A percentile compares a stretch with the other conserved stretches of the same genome.
Evolutionary conservation across 2,113 vertebrate genomes (phyloP).

Genomic region (Addax nasomaculatus): DNA sequence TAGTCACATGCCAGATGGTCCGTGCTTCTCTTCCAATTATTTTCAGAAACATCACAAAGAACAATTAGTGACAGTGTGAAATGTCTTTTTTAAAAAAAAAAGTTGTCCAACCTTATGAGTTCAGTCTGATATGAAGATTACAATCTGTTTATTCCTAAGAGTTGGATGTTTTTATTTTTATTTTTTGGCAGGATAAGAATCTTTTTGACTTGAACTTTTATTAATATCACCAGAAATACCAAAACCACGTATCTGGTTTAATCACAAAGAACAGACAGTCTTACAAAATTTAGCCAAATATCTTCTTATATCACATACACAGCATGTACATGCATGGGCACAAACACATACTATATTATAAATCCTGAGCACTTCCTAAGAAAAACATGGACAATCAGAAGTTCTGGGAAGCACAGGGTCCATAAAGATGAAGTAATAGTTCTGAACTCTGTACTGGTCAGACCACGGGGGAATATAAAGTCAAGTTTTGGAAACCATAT

Average conservation of each 20-base stretch:
- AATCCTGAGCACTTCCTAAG: background rate
- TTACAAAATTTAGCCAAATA: background rate
- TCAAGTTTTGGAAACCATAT: background rate
- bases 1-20: constrained; percentile 27
- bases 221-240: background rate
- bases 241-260: background rate
- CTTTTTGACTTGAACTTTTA: background rate
- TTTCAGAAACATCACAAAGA: constrained; percentile 54
- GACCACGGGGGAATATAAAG: background rate
- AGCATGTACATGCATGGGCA: background rate
- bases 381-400: background rate
- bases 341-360: background rate
- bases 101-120: background rate
- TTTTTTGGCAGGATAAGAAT: background rate
- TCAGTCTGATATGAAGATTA: background rate
- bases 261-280: background rate
- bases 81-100: background rate
- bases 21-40: constrained; percentile 29
- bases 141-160: background rate
- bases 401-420: background rate
- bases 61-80: constrained; percentile 28
- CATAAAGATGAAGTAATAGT: background rate
- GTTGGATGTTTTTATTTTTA: background rate
- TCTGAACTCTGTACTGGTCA: background rate
- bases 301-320: background rate